Conservation (phyloP, 2,113 vertebrate genomes). For the Delphinus delphis region DNA sequence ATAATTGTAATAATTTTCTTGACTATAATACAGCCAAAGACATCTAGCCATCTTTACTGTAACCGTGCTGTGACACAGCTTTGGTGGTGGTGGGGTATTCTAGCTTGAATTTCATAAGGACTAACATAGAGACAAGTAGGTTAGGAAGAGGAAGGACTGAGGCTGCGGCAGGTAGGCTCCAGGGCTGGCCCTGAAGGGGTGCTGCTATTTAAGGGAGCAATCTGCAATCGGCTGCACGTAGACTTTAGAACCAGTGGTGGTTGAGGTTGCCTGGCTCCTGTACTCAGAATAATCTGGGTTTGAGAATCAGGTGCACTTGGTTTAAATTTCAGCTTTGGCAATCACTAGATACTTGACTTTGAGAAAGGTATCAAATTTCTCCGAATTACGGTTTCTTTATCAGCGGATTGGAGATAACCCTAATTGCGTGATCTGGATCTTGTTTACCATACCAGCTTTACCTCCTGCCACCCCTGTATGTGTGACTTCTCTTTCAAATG, state of each 20-base stretch:
- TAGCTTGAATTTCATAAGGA: background rate
- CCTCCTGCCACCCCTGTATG: rapidly evolving
- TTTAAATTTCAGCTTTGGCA: background rate
- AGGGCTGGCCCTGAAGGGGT: background rate
- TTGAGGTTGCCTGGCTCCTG: background rate
- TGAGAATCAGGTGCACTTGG: background rate
- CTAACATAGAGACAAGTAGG: rapidly evolving
- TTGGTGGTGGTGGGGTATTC: background rate
- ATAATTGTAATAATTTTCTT: background rate
- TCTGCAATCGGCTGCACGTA: background rate
- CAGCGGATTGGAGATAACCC: no score
- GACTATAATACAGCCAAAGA: background rate
- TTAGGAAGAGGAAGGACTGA: background rate
- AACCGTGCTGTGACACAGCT: rapidly evolving
- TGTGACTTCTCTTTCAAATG: background rate
- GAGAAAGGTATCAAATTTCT: background rate
- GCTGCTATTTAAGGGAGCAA: background rate
- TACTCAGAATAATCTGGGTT: background rate
- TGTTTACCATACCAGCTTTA: rapidly evolving
- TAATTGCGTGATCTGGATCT: rapidly evolving
- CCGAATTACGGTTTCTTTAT: background rate
- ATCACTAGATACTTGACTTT: background rate
- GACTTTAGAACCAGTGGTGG: background rate
- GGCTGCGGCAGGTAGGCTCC: rapidly evolving
- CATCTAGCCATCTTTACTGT: background rate